A percentile compares a stretch with the other conserved stretches of the same genome.
Conservation (phyloP, 2,113 vertebrate species). For the Ranitomeya imitator region DNA sequence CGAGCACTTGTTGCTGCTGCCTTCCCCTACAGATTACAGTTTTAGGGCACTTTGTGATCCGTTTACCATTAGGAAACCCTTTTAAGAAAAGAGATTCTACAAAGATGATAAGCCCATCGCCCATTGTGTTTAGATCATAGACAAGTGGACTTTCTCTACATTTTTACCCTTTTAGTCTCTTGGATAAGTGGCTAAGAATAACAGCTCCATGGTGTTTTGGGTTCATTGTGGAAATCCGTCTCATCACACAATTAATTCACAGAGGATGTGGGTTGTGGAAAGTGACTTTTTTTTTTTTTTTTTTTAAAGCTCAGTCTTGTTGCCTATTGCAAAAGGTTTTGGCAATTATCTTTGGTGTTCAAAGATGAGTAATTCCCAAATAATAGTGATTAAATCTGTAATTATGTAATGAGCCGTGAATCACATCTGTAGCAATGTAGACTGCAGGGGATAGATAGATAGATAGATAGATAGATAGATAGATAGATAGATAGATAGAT, state of each 20-base stretch:
- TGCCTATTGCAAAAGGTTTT: background rate
- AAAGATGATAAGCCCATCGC: background rate
- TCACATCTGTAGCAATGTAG: background rate
- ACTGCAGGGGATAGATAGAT: background rate
- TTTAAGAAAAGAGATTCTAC: background rate
- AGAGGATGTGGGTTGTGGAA: background rate
- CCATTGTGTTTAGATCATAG: background rate
- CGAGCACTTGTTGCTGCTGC: background rate
- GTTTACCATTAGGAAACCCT: background rate
- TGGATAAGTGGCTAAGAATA: background rate
- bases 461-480: background rate
- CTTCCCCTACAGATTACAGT: background rate
- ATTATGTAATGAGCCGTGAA: background rate
- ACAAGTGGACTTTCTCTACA: background rate
- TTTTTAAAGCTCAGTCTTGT: background rate
- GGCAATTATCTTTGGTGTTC: background rate
- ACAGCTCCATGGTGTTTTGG: slow-evolving; percentile 12
- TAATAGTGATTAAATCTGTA: background rate
- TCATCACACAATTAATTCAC: background rate
- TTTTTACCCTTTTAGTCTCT: background rate
- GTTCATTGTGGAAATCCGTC: slow-evolving; percentile 39
- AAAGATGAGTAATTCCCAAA: background rate
- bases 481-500: no score
- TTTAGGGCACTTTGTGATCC: no score
- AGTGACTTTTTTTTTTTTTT: background rate